A percentile compares a stretch with the other conserved stretches of the same genome.
phyloP scores from a whole-genome alignment of 1,140 invertebrate species.

The Caerostris darwini region DNA sequence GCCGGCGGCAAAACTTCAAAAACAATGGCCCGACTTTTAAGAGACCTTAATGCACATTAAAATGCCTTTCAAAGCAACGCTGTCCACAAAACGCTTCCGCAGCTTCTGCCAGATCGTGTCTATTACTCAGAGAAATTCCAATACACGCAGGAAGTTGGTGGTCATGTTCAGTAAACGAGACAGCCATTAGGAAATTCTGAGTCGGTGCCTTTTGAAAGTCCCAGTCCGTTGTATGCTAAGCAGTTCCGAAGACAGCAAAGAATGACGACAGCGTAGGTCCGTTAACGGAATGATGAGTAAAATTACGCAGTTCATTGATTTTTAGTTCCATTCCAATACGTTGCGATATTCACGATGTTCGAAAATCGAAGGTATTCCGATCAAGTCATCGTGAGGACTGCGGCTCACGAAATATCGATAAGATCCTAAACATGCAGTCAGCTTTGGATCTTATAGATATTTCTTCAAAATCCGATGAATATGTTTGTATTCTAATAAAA shows the following conservation, averaged over 20 bases:
- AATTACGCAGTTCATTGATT: neutral
- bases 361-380: neutral
- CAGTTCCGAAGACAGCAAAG: neutral
- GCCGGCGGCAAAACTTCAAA: constrained; percentile 19
- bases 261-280: no score
- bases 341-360: neutral
- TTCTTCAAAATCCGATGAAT: no score
- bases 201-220: constrained; percentile 10
- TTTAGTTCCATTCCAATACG: neutral
- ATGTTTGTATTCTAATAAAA: no score
- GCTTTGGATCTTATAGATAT: no score
- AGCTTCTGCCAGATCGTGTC: neutral
- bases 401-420: neutral
- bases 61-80: neutral
- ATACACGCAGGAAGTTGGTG: constrained; percentile 1
- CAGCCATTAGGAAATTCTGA: neutral
- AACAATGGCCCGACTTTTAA: neutral
- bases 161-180: neutral
- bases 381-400: neutral
- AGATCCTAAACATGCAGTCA: no score
- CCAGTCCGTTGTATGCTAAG: constrained; percentile 49
- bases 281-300: neutral
- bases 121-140: constrained; percentile 5
- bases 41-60: constrained; percentile 5
- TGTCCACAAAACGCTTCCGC: constrained; percentile 14